These are phyloP conservation scores for Seira musarum DNA, from an alignment of 2,888 invertebrate genomes.

Conservation along the genomic window DNA sequence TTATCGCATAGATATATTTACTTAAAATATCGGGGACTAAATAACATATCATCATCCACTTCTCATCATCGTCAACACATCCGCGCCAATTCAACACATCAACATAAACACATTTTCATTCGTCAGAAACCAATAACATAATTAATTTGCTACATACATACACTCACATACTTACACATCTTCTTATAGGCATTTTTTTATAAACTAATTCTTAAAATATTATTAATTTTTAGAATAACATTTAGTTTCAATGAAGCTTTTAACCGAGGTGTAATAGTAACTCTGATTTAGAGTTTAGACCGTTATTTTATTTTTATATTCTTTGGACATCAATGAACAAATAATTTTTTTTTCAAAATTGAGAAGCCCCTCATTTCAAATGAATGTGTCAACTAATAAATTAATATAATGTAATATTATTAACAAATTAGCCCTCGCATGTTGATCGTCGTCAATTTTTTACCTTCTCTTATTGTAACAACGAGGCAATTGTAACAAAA, in stretches of 20 bases:
- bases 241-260: slow-evolving; percentile 37
- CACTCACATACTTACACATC: neutral
- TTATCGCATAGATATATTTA: slow-evolving; percentile 7
- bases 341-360: neutral
- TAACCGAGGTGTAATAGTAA: slow-evolving; percentile 52
- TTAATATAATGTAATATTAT: neutral
- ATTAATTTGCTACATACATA: neutral
- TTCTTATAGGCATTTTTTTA: neutral
- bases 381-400: slow-evolving; percentile 11
- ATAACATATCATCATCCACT: neutral
- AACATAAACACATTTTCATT: neutral
- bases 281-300: neutral
- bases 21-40: too few species aligned
- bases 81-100: neutral
- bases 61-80: slow-evolving; percentile 15
- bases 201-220: too few species aligned
- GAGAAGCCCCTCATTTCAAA: neutral
- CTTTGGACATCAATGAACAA: neutral
- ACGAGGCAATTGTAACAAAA: slow-evolving; percentile 53
- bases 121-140: neutral
- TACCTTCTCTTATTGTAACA: slow-evolving; percentile 52
- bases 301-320: too few species aligned
- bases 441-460: too few species aligned
- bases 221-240: slow-evolving; percentile 3
- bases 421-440: slow-evolving; percentile 15